A percentile compares a stretch with the other conserved stretches of the same genome.
Evolutionary conservation across 2,888 invertebrate genomes (phyloP).

Genomic region (Hypercompe scribonia): DNA sequence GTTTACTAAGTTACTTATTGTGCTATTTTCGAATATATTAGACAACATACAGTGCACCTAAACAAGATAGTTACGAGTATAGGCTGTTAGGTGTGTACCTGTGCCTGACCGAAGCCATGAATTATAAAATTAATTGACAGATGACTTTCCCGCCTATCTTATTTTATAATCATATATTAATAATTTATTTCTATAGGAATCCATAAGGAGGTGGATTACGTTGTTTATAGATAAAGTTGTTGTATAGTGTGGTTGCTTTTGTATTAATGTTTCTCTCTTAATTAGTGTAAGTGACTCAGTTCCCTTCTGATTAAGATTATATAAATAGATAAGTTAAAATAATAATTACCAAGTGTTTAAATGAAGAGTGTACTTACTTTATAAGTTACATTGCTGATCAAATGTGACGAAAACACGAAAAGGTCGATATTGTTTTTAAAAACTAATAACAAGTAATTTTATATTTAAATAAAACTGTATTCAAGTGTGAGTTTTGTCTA

Average conservation of each 20-base stretch:
- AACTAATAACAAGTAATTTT: background rate
- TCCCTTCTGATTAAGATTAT: background rate
- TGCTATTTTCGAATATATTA: background rate
- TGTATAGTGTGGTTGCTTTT: too few relatives aligned
- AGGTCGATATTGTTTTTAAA: constrained; percentile 14
- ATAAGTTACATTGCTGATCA: background rate
- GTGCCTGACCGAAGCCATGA: background rate
- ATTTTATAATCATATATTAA: background rate
- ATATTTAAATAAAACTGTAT: background rate
- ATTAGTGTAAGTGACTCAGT: too few relatives aligned
- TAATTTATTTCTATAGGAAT: too few relatives aligned
- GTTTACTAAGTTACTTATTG: background rate
- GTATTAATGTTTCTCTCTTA: too few relatives aligned
- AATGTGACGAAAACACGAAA: background rate
- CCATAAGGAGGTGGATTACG: too few relatives aligned
- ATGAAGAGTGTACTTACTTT: background rate
- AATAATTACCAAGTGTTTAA: background rate
- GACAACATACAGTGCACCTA: background rate
- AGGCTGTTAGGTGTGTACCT: background rate
- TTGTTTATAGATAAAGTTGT: too few relatives aligned
- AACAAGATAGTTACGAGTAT: background rate
- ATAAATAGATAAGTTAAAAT: background rate
- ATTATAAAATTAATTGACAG: background rate
- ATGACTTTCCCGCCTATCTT: background rate
- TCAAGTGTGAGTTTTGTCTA: constrained; percentile 6